Conservation (phyloP, 2,113 vertebrate genomes). For the Pachypanchax playfairii region DNA sequence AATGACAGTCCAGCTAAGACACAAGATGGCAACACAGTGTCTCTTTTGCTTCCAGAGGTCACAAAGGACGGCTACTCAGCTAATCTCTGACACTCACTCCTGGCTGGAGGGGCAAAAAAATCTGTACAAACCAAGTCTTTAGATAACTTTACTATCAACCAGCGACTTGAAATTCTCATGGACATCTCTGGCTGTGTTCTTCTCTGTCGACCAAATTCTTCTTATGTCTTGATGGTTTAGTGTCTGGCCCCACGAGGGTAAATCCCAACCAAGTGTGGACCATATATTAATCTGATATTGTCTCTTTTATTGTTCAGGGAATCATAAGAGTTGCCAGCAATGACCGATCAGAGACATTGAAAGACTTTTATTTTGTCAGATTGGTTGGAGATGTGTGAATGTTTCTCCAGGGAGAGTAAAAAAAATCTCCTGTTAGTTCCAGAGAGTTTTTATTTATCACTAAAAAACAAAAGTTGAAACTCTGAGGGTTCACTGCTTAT, state of each 20-base stretch:
- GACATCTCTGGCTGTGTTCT: constrained; percentile 59
- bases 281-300: constrained; percentile 80
- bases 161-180: constrained; percentile 70
- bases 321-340: constrained; percentile 60
- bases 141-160: constrained; percentile 79
- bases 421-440: constrained; percentile 40
- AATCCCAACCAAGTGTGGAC: constrained; percentile 67
- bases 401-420: constrained; percentile 50
- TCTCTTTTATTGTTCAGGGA: constrained; percentile 74
- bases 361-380: constrained; percentile 65
- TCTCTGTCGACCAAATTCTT: constrained; percentile 76
- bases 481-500: not conserved
- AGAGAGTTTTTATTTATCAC: constrained; percentile 23
- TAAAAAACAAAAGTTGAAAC: constrained; percentile 17
- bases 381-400: constrained; percentile 51
- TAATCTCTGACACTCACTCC: constrained; percentile 75
- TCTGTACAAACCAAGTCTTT: constrained; percentile 71
- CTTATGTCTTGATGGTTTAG: constrained; percentile 70
- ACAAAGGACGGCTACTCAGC: constrained; percentile 65
- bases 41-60: constrained; percentile 76
- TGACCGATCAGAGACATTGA: constrained; percentile 72
- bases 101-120: constrained; percentile 60
- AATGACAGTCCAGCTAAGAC: constrained; percentile 78
- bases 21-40: constrained; percentile 75
- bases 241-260: constrained; percentile 67